Evolutionary conservation across 2,113 vertebrate species (phyloP).

Genomic region (Chlamydotis undulata): DNA sequence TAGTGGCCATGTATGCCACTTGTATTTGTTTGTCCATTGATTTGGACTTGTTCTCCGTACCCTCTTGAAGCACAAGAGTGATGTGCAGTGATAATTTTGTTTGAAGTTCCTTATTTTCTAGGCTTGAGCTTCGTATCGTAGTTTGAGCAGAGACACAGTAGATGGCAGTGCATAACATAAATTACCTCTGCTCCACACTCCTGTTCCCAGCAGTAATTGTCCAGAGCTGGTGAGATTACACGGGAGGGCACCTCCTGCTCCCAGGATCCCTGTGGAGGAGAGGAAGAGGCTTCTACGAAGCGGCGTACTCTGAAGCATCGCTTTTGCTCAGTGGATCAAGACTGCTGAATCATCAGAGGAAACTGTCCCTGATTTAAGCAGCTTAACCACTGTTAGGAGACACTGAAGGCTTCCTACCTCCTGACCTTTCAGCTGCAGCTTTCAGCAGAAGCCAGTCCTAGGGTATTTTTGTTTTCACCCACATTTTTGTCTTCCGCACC

Average conservation of each 20-base stretch:
- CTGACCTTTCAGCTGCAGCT: neutral
- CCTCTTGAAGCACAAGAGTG: neutral
- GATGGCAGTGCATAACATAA: conserved; percentile 75
- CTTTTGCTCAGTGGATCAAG: neutral
- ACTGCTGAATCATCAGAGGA: conserved; percentile 53
- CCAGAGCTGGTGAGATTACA: neutral
- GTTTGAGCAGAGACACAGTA: conserved; percentile 65
- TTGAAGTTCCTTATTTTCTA: neutral
- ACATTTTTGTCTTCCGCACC: neutral
- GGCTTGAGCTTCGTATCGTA: neutral
- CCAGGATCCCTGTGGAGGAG: neutral
- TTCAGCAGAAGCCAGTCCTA: neutral
- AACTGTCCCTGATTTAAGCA: neutral
- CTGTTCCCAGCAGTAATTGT: neutral
- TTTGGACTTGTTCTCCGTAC: neutral
- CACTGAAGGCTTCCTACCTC: neutral
- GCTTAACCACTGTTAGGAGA: neutral
- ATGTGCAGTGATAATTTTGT: neutral
- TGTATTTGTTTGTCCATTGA: neutral
- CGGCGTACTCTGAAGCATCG: neutral
- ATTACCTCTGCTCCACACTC: neutral
- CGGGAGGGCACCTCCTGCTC: neutral
- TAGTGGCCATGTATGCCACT: neutral
- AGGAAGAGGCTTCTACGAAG: neutral
- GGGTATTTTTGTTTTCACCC: neutral